Conservation (phyloP, 53 echinoderm and acorn worm genomes). For the Hippasteria phrygiana region DNA sequence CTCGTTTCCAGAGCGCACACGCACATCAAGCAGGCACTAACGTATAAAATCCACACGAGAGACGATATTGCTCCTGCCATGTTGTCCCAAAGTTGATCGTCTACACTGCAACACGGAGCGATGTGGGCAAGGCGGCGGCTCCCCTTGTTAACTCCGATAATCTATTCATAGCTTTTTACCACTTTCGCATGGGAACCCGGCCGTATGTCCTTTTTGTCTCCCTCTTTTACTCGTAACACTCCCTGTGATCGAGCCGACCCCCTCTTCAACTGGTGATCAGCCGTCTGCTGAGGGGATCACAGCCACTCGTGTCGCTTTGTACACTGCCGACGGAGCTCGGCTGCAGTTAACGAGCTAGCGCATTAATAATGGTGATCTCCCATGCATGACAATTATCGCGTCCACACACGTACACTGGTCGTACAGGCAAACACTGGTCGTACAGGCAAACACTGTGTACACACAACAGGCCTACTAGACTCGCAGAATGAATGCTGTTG, state of each 20-base stretch:
- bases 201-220: conserved; percentile 26
- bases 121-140: neutral
- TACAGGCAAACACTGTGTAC: neutral
- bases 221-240: neutral
- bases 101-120: neutral
- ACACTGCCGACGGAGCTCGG: conserved; percentile 49
- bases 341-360: conserved; percentile 65
- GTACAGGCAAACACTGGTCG: too few species aligned
- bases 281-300: conserved; percentile 28
- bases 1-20: conserved; percentile 20
- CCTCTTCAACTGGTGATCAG: conserved; percentile 27
- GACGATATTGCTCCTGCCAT: conserved; percentile 23
- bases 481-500: neutral
- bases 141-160: conserved; percentile 16
- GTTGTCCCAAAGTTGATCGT: conserved; percentile 1
- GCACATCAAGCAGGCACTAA: neutral
- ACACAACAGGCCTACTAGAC: neutral
- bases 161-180: conserved; percentile 51
- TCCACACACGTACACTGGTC: conserved; percentile 29
- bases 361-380: conserved; percentile 61
- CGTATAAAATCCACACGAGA: conserved; percentile 17
- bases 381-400: conserved; percentile 50
- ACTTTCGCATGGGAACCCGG: conserved; percentile 43
- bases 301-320: conserved; percentile 54
- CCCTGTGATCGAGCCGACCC: conserved; percentile 21